Evolutionary conservation across 2,113 vertebrate genomes (phyloP).

Genomic region (Coptodon rendalli): DNA sequence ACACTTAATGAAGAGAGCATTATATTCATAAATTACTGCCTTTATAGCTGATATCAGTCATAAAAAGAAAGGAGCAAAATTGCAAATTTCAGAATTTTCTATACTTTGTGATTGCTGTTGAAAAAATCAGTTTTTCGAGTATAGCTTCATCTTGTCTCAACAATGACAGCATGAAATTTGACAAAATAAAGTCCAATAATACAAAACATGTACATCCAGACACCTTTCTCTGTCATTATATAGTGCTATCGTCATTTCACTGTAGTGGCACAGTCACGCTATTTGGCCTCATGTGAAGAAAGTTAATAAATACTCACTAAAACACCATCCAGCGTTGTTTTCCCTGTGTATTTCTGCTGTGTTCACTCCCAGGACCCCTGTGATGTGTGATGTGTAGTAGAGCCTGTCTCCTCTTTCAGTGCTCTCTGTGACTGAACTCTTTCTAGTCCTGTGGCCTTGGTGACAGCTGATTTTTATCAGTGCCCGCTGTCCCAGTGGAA

Average conservation of each 20-base stretch:
- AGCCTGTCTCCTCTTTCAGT: constrained; percentile 10
- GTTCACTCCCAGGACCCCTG: background rate
- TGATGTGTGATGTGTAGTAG: background rate
- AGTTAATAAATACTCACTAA: constrained; percentile 48
- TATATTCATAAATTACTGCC: background rate
- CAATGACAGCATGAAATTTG: background rate
- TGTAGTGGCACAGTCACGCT: background rate
- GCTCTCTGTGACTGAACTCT: constrained; percentile 48
- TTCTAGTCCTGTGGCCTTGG: constrained; percentile 55
- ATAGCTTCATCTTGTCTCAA: background rate
- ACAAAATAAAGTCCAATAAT: background rate
- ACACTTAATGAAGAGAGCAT: background rate
- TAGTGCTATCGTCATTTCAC: background rate
- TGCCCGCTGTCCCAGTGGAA: constrained; percentile 7
- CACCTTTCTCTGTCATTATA: background rate
- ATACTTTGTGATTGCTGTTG: background rate
- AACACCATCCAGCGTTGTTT: background rate
- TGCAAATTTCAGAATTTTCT: background rate
- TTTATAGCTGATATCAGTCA: background rate
- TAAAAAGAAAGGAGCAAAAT: background rate
- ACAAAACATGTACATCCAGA: background rate
- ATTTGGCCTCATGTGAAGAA: background rate
- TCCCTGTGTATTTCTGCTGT: background rate
- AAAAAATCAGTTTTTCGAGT: background rate
- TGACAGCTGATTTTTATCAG: constrained; percentile 86